Conservation (phyloP, 1,140 invertebrate genomes). For the Drosophila watanabei region DNA sequence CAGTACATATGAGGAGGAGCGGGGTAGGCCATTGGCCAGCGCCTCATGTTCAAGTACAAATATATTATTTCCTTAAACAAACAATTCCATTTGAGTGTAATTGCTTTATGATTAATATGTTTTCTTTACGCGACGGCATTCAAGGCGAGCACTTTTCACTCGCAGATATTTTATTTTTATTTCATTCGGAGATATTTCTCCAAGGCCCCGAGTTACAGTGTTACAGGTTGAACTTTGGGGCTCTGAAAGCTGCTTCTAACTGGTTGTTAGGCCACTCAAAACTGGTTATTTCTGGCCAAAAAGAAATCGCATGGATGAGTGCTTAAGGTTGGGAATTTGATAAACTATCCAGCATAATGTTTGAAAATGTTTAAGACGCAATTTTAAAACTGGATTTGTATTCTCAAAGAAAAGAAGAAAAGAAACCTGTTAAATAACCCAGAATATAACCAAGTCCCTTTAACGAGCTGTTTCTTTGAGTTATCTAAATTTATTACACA, state of each 20-base stretch:
- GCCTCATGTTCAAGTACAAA: slow-evolving; percentile 58
- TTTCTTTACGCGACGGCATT: slow-evolving; percentile 30
- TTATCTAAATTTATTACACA: slow-evolving; percentile 34
- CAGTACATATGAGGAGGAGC: slow-evolving; percentile 1
- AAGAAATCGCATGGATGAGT: slow-evolving; percentile 26
- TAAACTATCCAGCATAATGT: slow-evolving; percentile 13
- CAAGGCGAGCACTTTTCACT: slow-evolving; percentile 27
- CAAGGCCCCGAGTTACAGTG: neutral
- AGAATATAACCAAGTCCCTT: neutral
- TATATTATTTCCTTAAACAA: slow-evolving; percentile 72
- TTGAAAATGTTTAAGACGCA: neutral
- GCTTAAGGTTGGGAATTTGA: neutral
- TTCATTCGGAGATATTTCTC: neutral
- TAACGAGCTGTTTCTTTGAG: neutral
- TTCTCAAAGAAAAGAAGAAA: neutral
- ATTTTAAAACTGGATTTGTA: neutral
- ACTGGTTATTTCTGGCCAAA: slow-evolving; percentile 33
- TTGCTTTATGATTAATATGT: slow-evolving; percentile 60
- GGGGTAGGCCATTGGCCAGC: slow-evolving; percentile 20
- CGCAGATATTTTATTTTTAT: slow-evolving; percentile 5
- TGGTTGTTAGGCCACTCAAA: slow-evolving; percentile 20
- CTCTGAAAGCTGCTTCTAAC: slow-evolving; percentile 19
- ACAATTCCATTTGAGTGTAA: slow-evolving; percentile 70
- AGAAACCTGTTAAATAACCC: neutral
- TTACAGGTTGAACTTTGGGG: slow-evolving; percentile 10